phyloP scores from a whole-genome alignment of 2,797 vertebrate genomes.

The Gymnothorax javanicus region DNA sequence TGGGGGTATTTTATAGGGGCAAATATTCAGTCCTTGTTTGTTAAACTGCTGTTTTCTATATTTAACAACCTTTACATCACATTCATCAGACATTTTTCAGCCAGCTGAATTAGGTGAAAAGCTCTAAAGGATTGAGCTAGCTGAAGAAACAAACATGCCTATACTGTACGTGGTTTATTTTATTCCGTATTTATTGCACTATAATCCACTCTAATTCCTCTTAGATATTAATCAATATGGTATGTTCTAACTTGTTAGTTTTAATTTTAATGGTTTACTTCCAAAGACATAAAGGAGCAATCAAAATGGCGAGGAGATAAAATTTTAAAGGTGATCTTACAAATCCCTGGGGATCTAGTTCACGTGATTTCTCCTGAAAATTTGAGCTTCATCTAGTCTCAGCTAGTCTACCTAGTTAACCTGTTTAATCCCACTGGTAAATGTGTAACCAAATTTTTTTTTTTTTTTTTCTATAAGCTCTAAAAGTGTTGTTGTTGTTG shows the following conservation, averaged over 20 bases:
- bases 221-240: not conserved
- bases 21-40: not conserved
- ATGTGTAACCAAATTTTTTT: no score
- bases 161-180: not conserved
- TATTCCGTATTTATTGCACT: not conserved
- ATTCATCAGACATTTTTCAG: not conserved
- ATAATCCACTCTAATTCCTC: not conserved
- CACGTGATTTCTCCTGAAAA: no score
- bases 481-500: no score
- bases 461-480: no score
- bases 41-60: not conserved
- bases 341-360: not conserved
- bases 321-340: not conserved
- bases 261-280: not conserved
- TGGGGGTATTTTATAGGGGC: not conserved
- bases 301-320: not conserved
- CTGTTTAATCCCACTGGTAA: no score
- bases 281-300: not conserved
- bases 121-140: not conserved
- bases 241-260: not conserved
- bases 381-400: no score
- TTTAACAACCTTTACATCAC: not conserved
- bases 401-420: no score
- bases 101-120: not conserved
- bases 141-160: not conserved